phyloP scores from a whole-genome alignment of 2,797 vertebrate genomes.

The Chromobotia macracanthus region DNA sequence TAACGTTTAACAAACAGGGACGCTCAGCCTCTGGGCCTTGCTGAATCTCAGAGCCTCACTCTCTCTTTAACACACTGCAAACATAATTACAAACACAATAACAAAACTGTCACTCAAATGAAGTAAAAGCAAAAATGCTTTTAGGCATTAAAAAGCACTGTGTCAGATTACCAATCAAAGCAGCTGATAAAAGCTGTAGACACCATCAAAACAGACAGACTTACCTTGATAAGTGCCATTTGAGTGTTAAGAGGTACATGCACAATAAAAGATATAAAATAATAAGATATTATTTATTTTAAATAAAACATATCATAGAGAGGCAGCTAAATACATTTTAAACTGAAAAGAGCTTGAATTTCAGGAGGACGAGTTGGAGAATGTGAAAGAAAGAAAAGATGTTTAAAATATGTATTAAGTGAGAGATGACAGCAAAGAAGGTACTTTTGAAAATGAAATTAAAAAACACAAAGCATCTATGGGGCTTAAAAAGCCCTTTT shows the following conservation, averaged over 20 bases:
- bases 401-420: conserved; percentile 12
- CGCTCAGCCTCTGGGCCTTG: neutral
- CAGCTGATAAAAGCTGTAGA: conserved; percentile 10
- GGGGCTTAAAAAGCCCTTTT: neutral
- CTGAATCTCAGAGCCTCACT: neutral
- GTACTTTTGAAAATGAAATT: conserved; percentile 1
- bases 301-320: neutral
- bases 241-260: neutral
- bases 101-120: conserved; percentile 14
- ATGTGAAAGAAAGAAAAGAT: neutral
- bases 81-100: conserved; percentile 6
- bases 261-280: neutral
- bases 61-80: conserved; percentile 20
- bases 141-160: neutral
- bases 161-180: conserved; percentile 13
- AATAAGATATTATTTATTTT: too few species aligned
- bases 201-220: conserved; percentile 7
- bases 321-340: conserved; percentile 1
- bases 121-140: conserved; percentile 13
- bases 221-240: neutral
- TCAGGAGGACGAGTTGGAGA: neutral
- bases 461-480: neutral
- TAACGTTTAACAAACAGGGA: neutral
- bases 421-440: conserved; percentile 2
- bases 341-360: conserved; percentile 15